A percentile compares a stretch with the other conserved stretches of the same genome.
These are phyloP conservation scores for Microtus ochrogaster DNA, from an alignment of 2,113 vertebrate genomes.

Conservation along the genomic window DNA sequence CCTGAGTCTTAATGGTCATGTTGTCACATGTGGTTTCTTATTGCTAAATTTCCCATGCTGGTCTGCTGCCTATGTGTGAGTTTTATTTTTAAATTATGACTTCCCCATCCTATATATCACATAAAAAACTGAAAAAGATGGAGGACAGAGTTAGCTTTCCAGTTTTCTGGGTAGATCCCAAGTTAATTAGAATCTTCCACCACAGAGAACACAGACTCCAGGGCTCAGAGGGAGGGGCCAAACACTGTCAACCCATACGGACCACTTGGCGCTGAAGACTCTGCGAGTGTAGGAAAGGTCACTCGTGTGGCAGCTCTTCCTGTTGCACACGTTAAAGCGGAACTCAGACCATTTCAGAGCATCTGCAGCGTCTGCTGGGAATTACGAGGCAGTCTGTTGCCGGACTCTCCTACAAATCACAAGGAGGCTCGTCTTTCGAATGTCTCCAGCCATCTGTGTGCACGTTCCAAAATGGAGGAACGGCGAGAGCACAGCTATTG, in stretches of 20 bases:
- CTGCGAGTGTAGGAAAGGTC: not conserved
- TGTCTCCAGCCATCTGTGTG: not conserved
- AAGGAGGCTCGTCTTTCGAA: not conserved
- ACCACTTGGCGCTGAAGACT: not conserved
- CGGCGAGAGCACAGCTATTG: accelerated
- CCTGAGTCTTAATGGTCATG: not conserved
- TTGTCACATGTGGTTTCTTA: not conserved
- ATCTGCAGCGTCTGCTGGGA: not conserved
- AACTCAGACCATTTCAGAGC: slow-evolving; percentile 38
- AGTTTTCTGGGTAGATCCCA: not conserved
- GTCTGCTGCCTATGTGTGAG: not conserved
- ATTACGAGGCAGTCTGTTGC: not conserved
- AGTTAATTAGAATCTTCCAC: not conserved
- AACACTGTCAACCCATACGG: not conserved
- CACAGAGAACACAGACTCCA: not conserved
- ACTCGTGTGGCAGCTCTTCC: not conserved
- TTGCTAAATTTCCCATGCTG: not conserved
- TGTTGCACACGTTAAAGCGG: slow-evolving; percentile 23
- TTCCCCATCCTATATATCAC: slow-evolving; percentile 26
- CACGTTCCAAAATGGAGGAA: not conserved
- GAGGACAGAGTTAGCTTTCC: not conserved
- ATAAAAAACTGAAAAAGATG: not conserved
- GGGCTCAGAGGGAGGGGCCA: not conserved
- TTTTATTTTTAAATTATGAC: slow-evolving; percentile 51
- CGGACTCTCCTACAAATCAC: not conserved